phyloP scores from a whole-genome alignment of 2,888 invertebrate genomes.

The Druceiella hillmani region DNA sequence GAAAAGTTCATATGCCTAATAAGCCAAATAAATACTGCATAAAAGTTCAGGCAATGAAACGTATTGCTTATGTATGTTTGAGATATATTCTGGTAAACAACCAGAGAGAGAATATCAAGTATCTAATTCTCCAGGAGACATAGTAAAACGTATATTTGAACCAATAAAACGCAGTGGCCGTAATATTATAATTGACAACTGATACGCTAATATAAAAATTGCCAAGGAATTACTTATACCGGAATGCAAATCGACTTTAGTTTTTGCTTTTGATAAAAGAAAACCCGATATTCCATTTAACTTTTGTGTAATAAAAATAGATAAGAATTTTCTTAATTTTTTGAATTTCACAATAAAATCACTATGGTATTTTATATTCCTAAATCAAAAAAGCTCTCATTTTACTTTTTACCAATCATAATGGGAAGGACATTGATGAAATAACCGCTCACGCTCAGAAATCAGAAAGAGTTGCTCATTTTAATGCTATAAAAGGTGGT shows the following conservation, averaged over 20 bases:
- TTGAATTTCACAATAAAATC: conserved; percentile 23
- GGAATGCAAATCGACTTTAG: conserved; percentile 12
- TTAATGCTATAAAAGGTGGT: conserved; percentile 21
- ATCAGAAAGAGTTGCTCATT: conserved; percentile 24
- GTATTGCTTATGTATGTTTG: too few species aligned
- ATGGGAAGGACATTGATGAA: conserved; percentile 22
- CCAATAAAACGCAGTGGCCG: conserved; percentile 11
- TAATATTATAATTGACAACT: conserved; percentile 18
- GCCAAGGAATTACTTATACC: conserved; percentile 10
- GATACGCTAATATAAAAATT: conserved; percentile 11
- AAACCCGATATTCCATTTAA: conserved; percentile 17
- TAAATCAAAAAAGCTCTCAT: conserved; percentile 23
- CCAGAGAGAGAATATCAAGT: conserved; percentile 4
- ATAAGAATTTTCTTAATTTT: conserved; percentile 16
- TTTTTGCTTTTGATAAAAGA: conserved; percentile 19
- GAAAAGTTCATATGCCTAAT: too few species aligned
- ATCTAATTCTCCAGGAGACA: conserved; percentile 9
- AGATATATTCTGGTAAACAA: conserved; percentile 13
- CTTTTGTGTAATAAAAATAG: conserved; percentile 17
- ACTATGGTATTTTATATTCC: too few species aligned
- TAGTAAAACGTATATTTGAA: conserved; percentile 10
- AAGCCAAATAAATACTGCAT: too few species aligned
- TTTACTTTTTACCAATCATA: conserved; percentile 23
- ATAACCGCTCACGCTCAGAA: conserved; percentile 19
- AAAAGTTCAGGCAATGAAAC: too few species aligned